Evolutionary conservation across 2,113 vertebrate genomes (phyloP).

Genomic region (Nycticebus coucang): DNA sequence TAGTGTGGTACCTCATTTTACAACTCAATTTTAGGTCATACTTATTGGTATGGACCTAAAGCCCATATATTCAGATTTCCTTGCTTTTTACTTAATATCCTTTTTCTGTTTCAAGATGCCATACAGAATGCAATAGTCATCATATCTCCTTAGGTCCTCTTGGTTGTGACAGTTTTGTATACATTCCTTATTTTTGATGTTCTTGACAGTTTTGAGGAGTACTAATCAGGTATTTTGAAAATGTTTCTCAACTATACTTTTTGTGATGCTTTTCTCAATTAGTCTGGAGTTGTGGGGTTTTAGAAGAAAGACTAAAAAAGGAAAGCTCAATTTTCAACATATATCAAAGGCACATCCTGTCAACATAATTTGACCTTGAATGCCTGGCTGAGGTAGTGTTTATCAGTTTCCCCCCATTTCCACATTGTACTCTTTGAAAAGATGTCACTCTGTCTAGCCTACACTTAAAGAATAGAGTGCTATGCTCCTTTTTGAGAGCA

Average conservation of each 20-base stretch:
- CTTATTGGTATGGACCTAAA: not conserved
- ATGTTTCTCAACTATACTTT: not conserved
- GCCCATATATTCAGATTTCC: not conserved
- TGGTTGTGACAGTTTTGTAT: not conserved
- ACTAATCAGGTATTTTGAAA: not conserved
- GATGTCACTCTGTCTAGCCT: not conserved
- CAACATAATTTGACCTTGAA: not conserved
- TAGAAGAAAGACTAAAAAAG: not conserved
- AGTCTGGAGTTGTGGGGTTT: not conserved
- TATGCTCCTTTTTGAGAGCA: not conserved
- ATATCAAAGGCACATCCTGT: not conserved
- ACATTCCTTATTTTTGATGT: not conserved
- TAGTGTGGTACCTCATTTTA: not conserved
- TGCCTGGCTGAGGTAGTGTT: not conserved
- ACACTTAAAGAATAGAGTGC: not conserved
- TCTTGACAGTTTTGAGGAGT: not conserved
- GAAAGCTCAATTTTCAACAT: not conserved
- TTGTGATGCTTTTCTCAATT: not conserved
- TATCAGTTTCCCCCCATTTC: not conserved
- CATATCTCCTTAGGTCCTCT: not conserved
- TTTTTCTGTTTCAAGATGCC: not conserved
- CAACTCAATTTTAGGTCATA: not conserved
- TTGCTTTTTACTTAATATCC: conserved; percentile 10
- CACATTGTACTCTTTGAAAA: not conserved
- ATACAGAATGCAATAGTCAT: not conserved